Conservation (phyloP, 2,113 vertebrate genomes). For the Malurus alboscapulatus region DNA sequence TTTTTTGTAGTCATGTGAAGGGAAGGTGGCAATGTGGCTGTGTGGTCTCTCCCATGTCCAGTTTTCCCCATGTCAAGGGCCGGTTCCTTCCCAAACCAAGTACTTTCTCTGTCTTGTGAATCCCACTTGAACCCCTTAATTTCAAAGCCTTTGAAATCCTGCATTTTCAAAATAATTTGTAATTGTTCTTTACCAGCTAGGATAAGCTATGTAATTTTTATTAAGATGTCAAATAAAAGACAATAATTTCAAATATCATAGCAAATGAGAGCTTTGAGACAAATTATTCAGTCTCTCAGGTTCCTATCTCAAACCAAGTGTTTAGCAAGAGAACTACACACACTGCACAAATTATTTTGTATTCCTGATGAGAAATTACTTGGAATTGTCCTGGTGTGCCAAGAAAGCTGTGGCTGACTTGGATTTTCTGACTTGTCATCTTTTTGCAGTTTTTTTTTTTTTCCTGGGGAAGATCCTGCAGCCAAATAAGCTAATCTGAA, state of each 20-base stretch:
- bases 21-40: not conserved
- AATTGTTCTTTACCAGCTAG: not conserved
- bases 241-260: constrained; percentile 11
- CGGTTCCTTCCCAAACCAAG: not conserved
- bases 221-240: not conserved
- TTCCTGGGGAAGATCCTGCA: not conserved
- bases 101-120: not conserved
- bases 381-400: not conserved
- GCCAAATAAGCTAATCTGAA: not conserved
- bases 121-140: not conserved
- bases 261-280: not conserved
- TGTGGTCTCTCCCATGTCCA: not conserved
- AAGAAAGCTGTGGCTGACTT: not conserved
- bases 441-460: not conserved
- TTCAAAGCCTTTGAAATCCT: not conserved
- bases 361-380: not conserved
- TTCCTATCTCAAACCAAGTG: not conserved
- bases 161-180: not conserved
- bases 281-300: not conserved
- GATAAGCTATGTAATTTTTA: not conserved
- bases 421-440: not conserved
- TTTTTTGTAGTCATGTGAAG: not conserved
- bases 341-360: not conserved
- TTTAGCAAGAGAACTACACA: not conserved
- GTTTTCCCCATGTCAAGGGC: rapidly evolving